phyloP scores from a whole-genome alignment of 2,113 vertebrate genomes.

The Pseudolaguvia tuberculata region DNA sequence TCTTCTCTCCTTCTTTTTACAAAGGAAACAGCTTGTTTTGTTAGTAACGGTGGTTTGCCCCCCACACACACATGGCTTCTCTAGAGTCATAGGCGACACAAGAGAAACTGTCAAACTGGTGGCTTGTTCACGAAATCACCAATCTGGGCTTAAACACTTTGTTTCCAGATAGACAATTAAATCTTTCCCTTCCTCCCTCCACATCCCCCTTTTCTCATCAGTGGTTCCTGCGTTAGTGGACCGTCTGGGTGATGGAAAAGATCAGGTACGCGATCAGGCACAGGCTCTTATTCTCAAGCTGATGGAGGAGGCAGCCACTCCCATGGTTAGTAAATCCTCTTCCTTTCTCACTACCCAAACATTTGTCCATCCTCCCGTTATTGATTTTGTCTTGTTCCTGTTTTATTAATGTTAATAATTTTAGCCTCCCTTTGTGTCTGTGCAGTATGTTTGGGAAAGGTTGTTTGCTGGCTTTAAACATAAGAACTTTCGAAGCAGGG shows the following conservation, averaged over 20 bases:
- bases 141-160: neutral
- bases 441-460: constrained; percentile 89
- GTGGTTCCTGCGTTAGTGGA: constrained; percentile 86
- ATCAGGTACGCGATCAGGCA: constrained; percentile 92
- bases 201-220: constrained; percentile 44
- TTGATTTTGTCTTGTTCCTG: constrained; percentile 27
- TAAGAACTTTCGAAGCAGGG: constrained; percentile 94
- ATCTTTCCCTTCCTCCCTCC: neutral
- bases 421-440: constrained; percentile 41
- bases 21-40: constrained; percentile 41
- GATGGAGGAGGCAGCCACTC: constrained; percentile 81
- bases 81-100: constrained; percentile 15
- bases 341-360: neutral
- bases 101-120: neutral
- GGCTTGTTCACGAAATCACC: neutral
- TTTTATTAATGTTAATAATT: constrained; percentile 12
- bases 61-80: neutral
- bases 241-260: constrained; percentile 90
- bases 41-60: constrained; percentile 13
- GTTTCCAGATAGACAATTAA: neutral
- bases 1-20: constrained; percentile 27
- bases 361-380: neutral
- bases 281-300: constrained; percentile 83
- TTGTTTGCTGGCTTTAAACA: constrained; percentile 89
- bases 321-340: constrained; percentile 72